These are phyloP conservation scores for Phaethon lepturus DNA, from an alignment of 2,113 vertebrate genomes.

Conservation along the genomic window DNA sequence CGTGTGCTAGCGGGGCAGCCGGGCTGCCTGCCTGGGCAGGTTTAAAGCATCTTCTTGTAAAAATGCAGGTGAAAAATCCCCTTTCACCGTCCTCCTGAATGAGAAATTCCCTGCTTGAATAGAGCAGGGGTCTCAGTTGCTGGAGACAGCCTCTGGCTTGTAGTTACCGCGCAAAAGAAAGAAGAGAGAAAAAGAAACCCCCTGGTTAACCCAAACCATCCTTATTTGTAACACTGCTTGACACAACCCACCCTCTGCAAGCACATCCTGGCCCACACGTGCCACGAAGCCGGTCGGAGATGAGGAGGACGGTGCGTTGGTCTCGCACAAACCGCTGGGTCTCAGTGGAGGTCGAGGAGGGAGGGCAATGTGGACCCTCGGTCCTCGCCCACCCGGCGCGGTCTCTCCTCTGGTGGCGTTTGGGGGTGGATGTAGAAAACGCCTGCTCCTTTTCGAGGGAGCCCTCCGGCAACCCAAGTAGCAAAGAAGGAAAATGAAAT, in stretches of 20 bases:
- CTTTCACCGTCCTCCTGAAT: background rate
- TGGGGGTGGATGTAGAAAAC: background rate
- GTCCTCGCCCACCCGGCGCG: rapidly evolving
- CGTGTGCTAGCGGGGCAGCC: background rate
- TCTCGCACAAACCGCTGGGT: too few species aligned
- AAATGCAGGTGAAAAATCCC: background rate
- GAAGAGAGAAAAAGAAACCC: background rate
- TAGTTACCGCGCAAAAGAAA: background rate
- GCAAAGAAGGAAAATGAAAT: background rate
- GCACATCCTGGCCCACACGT: rapidly evolving
- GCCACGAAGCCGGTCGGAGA: background rate
- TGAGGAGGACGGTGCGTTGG: background rate
- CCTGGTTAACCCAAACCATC: background rate
- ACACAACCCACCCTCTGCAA: background rate
- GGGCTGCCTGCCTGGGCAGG: background rate
- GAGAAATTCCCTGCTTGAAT: background rate
- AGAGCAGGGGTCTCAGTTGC: background rate
- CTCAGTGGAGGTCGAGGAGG: background rate
- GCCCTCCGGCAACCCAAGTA: background rate
- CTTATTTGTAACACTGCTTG: background rate
- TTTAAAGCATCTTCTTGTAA: background rate
- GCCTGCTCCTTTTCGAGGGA: background rate
- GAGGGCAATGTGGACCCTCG: background rate
- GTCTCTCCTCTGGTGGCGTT: background rate
- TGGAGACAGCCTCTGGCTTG: background rate